Conservation (phyloP, 2,888 invertebrate species). For the Atethmia centrago region DNA sequence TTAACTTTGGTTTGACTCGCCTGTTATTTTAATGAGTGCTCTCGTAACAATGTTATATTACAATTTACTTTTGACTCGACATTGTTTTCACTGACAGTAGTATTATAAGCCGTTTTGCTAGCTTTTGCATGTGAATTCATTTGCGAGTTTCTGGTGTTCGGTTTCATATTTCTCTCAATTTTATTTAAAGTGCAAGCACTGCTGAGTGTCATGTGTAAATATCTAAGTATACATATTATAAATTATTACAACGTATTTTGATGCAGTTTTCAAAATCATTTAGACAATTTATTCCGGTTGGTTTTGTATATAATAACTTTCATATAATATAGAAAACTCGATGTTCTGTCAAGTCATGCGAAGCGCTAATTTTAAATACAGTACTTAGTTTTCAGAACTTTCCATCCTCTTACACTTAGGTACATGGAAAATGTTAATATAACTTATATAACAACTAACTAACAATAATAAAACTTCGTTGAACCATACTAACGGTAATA, state of each 20-base stretch:
- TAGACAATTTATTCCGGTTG: too few species aligned
- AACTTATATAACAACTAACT: too few species aligned
- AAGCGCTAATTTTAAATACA: too few species aligned
- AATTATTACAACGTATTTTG: too few species aligned
- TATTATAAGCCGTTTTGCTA: conserved; percentile 22
- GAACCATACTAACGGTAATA: too few species aligned
- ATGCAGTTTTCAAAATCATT: too few species aligned
- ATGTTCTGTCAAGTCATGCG: too few species aligned
- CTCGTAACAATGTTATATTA: conserved; percentile 25
- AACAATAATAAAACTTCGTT: too few species aligned
- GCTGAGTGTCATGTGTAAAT: background rate
- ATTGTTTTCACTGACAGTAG: conserved; percentile 33
- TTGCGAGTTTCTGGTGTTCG: background rate
- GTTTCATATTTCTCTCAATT: background rate
- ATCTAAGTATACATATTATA: too few species aligned
- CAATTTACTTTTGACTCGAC: conserved; percentile 31
- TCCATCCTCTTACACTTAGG: background rate
- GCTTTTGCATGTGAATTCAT: conserved; percentile 30
- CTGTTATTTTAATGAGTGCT: conserved; percentile 56
- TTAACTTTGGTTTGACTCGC: conserved; percentile 30
- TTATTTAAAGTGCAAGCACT: background rate
- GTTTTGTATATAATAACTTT: too few species aligned
- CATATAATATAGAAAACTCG: too few species aligned
- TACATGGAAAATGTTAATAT: too few species aligned
- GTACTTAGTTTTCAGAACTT: background rate